Evolutionary conservation across 2,797 vertebrate genomes (phyloP).

Genomic region (Rhynchotus rufescens): DNA sequence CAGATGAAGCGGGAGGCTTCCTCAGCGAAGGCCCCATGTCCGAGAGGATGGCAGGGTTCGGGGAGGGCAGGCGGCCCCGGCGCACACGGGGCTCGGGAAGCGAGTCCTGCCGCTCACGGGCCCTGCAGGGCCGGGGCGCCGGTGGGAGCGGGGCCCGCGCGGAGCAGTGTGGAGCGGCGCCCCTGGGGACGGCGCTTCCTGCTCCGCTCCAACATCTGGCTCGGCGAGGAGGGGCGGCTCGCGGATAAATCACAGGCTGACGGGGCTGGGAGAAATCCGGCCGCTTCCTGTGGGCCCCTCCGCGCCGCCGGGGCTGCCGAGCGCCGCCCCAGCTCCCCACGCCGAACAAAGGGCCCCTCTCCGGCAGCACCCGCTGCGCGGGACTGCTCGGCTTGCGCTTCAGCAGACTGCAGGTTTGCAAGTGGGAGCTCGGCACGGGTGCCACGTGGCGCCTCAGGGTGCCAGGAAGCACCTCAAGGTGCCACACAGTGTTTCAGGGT

Average conservation of each 20-base stretch:
- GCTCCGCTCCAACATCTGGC: slow-evolving; percentile 78
- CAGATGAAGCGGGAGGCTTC: slow-evolving; percentile 19
- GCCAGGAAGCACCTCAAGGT: too few relatives aligned
- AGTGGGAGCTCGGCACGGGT: too few relatives aligned
- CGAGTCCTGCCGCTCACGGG: too few relatives aligned
- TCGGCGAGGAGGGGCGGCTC: slow-evolving; percentile 58
- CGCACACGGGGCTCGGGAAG: neutral
- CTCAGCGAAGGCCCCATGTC: neutral
- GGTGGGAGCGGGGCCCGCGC: neutral
- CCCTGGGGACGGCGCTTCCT: neutral
- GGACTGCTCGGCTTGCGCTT: too few relatives aligned
- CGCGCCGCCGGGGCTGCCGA: slow-evolving; percentile 66
- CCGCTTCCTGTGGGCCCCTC: slow-evolving; percentile 81
- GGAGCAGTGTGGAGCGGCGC: neutral
- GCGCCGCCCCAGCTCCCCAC: neutral
- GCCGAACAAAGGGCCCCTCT: neutral
- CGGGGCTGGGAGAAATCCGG: slow-evolving; percentile 78
- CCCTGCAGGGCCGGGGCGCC: neutral
- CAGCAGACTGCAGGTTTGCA: too few relatives aligned
- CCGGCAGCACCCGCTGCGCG: too few relatives aligned
- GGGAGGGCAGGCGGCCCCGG: too few relatives aligned
- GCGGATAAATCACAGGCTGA: slow-evolving; percentile 77
- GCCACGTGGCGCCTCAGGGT: too few relatives aligned
- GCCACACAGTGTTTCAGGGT: too few relatives aligned
- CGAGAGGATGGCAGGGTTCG: neutral